Evolutionary conservation across 2,113 vertebrate genomes (phyloP), one percentile per base, ranked within the genome.

Genomic region (Sinosuthora webbiana): DNA sequence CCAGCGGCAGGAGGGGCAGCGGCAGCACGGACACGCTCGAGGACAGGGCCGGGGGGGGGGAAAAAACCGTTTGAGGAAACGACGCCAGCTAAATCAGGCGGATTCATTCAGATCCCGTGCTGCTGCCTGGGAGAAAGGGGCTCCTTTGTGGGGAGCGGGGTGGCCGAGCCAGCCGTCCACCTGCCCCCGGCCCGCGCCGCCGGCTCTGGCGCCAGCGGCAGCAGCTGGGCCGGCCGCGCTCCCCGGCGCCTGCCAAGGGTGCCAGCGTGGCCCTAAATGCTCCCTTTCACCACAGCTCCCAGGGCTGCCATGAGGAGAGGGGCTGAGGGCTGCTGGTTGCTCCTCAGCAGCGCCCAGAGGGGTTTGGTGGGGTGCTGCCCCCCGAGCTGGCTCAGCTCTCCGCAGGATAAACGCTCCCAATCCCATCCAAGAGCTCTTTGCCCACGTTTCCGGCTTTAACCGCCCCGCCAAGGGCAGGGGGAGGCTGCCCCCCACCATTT

Each of bases 111-210:
- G 87, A 15, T 33, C 76, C 30, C 6, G 45, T 10, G 41, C 35
- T 78, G 65, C 47, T 50, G 47, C 47, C 83, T 12, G 0, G 3
- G 73, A 92, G 94, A 95, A 93, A 94, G 89, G 89, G 89, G 65
- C 1, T 24, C 80, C 87, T 94, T 88, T 94, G 93, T 93, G 76
- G 88, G 83, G 68, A 90, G 70, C 15, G 41, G 77, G 71, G 91
- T 73, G 24, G 53, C 76, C 22, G 68, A 84, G 89, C 86, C 95
- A 90, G 92, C 88, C 47, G 28, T 75, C 95, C 94, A 95, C 95
- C 95, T 95, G 94, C 94, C 91, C 84, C 21, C 80, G 87, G 85
- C 63, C 83, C 10, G 31, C 15, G 42, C 80, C 55, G 79, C 39
- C 70, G 28, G 83, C 95, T 92, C 95, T 5, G 86, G 86, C 71